Evolutionary conservation across 2,113 vertebrate species (phyloP).

Genomic region (Lepus europaeus): DNA sequence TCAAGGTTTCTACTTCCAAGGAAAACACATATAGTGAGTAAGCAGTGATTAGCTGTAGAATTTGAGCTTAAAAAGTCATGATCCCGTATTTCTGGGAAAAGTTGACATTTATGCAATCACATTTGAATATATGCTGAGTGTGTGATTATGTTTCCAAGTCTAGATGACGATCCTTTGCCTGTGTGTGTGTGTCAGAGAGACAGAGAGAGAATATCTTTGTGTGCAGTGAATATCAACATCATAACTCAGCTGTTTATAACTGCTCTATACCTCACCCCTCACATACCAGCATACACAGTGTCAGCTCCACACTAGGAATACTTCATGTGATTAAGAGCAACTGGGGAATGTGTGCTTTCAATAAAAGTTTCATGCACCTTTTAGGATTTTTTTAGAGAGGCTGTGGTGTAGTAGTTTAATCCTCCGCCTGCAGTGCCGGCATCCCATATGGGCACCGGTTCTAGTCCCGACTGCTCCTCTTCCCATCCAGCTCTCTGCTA

Average conservation of each 20-base stretch:
- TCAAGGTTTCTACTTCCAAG: background rate
- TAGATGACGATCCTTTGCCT: background rate
- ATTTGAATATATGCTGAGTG: background rate
- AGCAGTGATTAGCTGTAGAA: background rate
- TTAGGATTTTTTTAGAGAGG: constrained; percentile 63
- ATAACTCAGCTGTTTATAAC: constrained; percentile 73
- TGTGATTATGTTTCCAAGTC: constrained; percentile 1
- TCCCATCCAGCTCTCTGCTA: too few species aligned
- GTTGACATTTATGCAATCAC: background rate
- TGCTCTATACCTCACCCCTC: background rate
- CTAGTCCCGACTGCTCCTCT: too few species aligned
- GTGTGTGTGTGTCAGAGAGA: background rate
- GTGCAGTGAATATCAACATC: constrained; percentile 57
- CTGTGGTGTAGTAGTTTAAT: too few species aligned
- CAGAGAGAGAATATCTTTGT: background rate
- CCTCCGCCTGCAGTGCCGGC: too few species aligned
- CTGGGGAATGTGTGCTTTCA: constrained; percentile 74
- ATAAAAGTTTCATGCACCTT: constrained; percentile 70
- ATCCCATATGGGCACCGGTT: too few species aligned
- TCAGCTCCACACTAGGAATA: constrained; percentile 64
- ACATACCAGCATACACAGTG: constrained; percentile 11
- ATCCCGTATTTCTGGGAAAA: background rate
- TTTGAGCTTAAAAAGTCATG: background rate
- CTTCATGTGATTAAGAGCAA: constrained; percentile 77
- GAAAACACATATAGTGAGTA: background rate